phyloP scores from a whole-genome alignment of 2,797 vertebrate genomes.

The Salmo trutta region DNA sequence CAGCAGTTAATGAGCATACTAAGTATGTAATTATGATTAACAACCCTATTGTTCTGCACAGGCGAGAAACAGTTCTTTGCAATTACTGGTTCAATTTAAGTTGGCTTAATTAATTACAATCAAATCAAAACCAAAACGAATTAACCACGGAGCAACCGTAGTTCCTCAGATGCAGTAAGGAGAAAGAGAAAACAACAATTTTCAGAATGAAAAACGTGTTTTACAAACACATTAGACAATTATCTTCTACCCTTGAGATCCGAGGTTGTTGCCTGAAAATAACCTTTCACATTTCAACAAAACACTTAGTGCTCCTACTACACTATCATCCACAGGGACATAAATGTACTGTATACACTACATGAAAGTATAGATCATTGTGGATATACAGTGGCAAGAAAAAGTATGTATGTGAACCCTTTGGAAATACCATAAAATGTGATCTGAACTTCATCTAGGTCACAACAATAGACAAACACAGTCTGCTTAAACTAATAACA shows the following conservation, averaged over 20 bases:
- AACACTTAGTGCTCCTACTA: not conserved
- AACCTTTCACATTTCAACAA: not conserved
- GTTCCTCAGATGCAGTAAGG: conserved; percentile 8
- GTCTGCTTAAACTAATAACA: too few relatives aligned
- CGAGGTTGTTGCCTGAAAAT: conserved; percentile 2
- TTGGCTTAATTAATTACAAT: conserved; percentile 42
- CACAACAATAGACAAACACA: too few relatives aligned
- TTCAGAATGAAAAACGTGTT: conserved; percentile 12
- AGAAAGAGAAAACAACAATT: not conserved
- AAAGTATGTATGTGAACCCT: too few relatives aligned
- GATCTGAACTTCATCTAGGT: too few relatives aligned
- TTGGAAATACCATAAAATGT: too few relatives aligned
- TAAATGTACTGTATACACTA: not conserved
- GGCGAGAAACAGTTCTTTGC: conserved; percentile 29
- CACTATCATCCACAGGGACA: conserved; percentile 7
- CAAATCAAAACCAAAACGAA: conserved; percentile 41
- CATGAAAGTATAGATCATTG: conserved; percentile 9
- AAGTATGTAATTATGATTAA: conserved; percentile 49
- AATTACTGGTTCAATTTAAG: conserved; percentile 44
- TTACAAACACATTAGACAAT: conserved; percentile 5
- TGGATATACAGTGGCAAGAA: conserved; percentile 3
- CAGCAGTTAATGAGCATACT: conserved; percentile 33
- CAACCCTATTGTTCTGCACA: conserved; percentile 35
- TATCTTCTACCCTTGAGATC: conserved; percentile 3
- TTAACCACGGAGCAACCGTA: conserved; percentile 28